phyloP scores from a whole-genome alignment of 2,797 vertebrate genomes.

The Cichlasoma orientale region DNA sequence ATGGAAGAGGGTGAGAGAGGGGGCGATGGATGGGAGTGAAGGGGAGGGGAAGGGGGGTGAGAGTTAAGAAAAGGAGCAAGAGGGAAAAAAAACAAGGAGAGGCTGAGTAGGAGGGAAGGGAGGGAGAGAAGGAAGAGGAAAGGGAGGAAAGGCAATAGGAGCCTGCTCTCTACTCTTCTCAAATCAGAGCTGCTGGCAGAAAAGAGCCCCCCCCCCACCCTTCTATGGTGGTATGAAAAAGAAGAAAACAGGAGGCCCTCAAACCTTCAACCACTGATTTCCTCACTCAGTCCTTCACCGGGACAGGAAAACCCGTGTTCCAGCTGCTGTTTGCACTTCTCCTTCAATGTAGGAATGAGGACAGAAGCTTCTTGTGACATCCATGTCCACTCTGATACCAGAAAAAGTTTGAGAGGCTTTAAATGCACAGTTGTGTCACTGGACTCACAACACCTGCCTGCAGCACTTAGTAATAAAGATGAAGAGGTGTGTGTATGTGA shows the following conservation, averaged over 20 bases:
- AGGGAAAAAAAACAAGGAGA: slow-evolving; percentile 40
- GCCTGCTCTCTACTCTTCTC: slow-evolving; percentile 44
- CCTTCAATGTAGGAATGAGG: neutral
- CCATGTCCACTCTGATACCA: neutral
- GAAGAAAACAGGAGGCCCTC: slow-evolving; percentile 28
- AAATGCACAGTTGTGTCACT: neutral
- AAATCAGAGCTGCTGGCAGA: slow-evolving; percentile 58
- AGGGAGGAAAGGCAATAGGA: slow-evolving; percentile 50
- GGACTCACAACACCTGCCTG: slow-evolving; percentile 22
- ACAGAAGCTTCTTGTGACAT: neutral
- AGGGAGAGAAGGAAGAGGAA: slow-evolving; percentile 48
- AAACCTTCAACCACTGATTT: slow-evolving; percentile 34
- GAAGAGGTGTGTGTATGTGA: neutral
- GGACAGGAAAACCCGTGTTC: slow-evolving; percentile 9
- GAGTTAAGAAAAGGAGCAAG: neutral
- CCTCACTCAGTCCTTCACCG: slow-evolving; percentile 8
- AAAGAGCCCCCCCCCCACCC: slow-evolving; percentile 28
- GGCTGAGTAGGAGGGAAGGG: slow-evolving; percentile 52
- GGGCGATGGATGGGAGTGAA: slow-evolving; percentile 20
- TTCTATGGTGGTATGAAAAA: slow-evolving; percentile 21
- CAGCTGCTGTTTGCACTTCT: neutral
- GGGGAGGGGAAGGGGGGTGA: neutral
- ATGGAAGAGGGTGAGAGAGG: slow-evolving; percentile 47
- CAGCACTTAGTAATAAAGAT: neutral
- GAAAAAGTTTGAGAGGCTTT: slow-evolving; percentile 38